A percentile compares a stretch with the other conserved stretches of the same genome.
Evolutionary conservation across 2,888 invertebrate species (phyloP).

Genomic region (Caenorhabditis doughertyi): DNA sequence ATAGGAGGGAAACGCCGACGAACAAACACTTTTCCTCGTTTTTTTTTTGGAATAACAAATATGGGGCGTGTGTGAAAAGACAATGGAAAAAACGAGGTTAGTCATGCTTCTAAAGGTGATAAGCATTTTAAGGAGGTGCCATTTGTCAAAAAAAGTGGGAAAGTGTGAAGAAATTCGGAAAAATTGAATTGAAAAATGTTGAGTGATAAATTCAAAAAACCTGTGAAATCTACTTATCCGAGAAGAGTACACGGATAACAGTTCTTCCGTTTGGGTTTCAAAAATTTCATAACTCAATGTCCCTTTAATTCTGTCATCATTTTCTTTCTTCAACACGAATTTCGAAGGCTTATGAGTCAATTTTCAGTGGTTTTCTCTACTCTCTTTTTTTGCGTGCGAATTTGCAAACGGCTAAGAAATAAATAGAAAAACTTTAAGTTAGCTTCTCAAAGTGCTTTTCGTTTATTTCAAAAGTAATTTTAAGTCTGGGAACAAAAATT

Average conservation of each 20-base stretch:
- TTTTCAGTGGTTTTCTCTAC: not conserved
- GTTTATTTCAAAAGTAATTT: not conserved
- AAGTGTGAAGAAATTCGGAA: not conserved
- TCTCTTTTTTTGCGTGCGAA: too few relatives aligned
- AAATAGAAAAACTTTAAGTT: too few relatives aligned
- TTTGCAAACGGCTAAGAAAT: too few relatives aligned
- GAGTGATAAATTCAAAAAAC: not conserved
- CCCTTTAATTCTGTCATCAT: constrained; percentile 21
- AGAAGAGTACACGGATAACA: constrained; percentile 14
- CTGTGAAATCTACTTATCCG: constrained; percentile 1
- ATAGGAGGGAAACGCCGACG: constrained; percentile 22
- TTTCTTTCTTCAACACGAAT: not conserved
- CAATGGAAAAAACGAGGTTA: constrained; percentile 23
- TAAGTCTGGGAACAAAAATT: not conserved
- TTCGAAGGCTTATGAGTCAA: not conserved
- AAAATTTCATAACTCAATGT: not conserved
- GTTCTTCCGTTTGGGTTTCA: constrained; percentile 12
- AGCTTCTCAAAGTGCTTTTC: too few relatives aligned
- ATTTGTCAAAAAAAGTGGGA: not conserved
- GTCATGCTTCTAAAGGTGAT: constrained; percentile 20
- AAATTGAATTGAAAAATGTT: not conserved
- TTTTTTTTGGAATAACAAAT: constrained; percentile 30
- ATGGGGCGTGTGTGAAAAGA: not conserved
- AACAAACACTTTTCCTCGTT: constrained; percentile 30
- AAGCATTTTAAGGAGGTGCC: not conserved